Evolutionary conservation across 1,140 invertebrate genomes (phyloP).

Genomic region (Hypothenemus hampei): DNA sequence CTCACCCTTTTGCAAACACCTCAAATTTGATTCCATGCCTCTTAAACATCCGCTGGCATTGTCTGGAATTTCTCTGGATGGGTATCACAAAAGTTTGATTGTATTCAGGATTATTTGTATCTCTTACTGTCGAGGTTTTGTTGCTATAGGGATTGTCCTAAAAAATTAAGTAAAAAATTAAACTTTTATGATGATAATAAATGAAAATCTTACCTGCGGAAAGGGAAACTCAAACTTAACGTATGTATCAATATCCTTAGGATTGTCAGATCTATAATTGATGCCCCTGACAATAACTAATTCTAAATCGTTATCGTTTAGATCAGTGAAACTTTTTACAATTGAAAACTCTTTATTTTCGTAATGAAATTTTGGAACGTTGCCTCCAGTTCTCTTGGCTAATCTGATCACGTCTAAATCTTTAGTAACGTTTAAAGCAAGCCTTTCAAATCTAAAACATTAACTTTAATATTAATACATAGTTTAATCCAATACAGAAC

Average conservation of each 20-base stretch:
- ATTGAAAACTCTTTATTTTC: conserved; percentile 85
- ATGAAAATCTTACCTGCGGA: conserved; percentile 63
- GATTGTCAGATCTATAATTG: conserved; percentile 77
- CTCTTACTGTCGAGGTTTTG: conserved; percentile 71
- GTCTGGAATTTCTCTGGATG: conserved; percentile 72
- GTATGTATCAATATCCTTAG: conserved; percentile 90
- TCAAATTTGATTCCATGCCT: conserved; percentile 84
- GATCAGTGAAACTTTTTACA: conserved; percentile 89
- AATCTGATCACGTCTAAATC: conserved; percentile 84
- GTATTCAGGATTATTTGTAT: conserved; percentile 87
- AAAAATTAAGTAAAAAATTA: conserved; percentile 3
- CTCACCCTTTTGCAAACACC: conserved; percentile 89
- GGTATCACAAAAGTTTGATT: conserved; percentile 71
- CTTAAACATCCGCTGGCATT: conserved; percentile 81
- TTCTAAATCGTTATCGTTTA: conserved; percentile 87
- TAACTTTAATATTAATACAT: too few relatives aligned
- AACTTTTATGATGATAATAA: conserved; percentile 49
- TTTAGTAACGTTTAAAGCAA: conserved; percentile 77
- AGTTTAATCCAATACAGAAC: too few relatives aligned
- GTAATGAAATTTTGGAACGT: conserved; percentile 90
- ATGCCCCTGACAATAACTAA: conserved; percentile 81
- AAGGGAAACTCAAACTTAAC: conserved; percentile 92
- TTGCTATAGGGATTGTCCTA: conserved; percentile 75
- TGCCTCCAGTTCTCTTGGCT: conserved; percentile 55
- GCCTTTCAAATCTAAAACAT: conserved; percentile 56